phyloP scores from a whole-genome alignment of 2,113 vertebrate species.

The Alouatta palliata region DNA sequence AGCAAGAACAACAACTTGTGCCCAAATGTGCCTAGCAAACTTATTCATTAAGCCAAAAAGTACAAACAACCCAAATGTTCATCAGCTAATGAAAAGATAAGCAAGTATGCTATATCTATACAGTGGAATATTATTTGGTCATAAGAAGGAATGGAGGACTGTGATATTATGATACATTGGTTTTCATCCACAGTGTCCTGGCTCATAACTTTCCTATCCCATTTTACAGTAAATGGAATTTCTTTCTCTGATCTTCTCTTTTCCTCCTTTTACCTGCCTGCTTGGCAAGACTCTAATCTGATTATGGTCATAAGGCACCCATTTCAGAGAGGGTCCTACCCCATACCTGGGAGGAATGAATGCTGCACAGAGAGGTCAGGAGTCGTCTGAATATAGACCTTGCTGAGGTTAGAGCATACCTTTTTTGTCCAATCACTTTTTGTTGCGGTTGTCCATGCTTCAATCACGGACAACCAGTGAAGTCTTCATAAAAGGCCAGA shows the following conservation, averaged over 20 bases:
- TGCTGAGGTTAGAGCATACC: background rate
- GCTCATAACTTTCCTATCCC: background rate
- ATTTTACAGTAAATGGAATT: background rate
- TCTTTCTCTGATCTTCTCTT: background rate
- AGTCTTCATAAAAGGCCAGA: background rate
- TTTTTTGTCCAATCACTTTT: background rate
- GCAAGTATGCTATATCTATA: background rate
- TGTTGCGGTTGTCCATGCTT: background rate
- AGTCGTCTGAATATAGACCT: background rate
- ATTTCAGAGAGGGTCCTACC: background rate
- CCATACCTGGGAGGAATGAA: background rate
- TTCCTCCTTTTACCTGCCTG: background rate
- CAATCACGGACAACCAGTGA: background rate
- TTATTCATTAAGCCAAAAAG: slow-evolving; percentile 16
- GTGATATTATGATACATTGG: background rate
- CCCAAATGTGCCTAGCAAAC: background rate
- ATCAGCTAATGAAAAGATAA: background rate
- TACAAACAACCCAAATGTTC: background rate
- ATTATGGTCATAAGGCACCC: background rate
- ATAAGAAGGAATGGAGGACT: background rate
- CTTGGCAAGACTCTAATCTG: background rate
- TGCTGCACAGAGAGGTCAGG: background rate
- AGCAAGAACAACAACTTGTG: background rate
- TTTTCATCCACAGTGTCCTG: background rate
- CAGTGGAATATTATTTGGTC: background rate